Base-by-base conservation (phyloP, 2,797 vertebrate species). In the Sphenodon punctatus region DNA sequence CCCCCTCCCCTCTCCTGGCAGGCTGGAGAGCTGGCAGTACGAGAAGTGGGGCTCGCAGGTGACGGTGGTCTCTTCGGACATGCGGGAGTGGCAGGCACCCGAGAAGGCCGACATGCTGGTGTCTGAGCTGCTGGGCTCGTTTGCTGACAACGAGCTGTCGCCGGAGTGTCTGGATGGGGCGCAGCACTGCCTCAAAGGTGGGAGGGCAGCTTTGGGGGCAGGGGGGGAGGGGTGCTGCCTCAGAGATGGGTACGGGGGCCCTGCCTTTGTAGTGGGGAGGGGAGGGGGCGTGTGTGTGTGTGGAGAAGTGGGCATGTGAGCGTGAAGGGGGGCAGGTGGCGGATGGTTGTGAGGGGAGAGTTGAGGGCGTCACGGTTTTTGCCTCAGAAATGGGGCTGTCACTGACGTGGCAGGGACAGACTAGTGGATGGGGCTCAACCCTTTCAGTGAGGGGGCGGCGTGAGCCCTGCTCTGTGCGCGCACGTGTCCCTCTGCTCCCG, bases 11-110 rank as follows among this genome's bases (percentile, higher is more conserved):
- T 12, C 16, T 8, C 14, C 19, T 3, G 23, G 15, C 88, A 98
- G 98, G 82, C 90, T 98, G 66, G 97, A 98, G 93, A 98, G 98
- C 81, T 98, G 97, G 97, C 97, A 97, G 84, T 98, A 97, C 83
- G 98, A 99, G 90, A 98, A 98, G 94, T 99, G 98, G 98, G 98
- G 98, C 3, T 97, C 97, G 91, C 97, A 98, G 91, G 98, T 99
- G 94, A 97, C 97, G 0, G 98, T 99, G 82, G 97, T 99, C 59
- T 97, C 97, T 2, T 96, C 96, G 75, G 98, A 99, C 93, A 99
- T 99, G 98, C 95, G 98, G 27, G 97, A 97, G 5, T 99, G 98
- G 98, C 92, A 88, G 5, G 97, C 98, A 3, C 98, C 98, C 0
- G 98, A 98, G 93, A 97, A 97, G 84, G 98, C 98, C 0, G 98